Evolutionary conservation across 2,888 invertebrate genomes (phyloP).

Genomic region (Andrena bicolor): DNA sequence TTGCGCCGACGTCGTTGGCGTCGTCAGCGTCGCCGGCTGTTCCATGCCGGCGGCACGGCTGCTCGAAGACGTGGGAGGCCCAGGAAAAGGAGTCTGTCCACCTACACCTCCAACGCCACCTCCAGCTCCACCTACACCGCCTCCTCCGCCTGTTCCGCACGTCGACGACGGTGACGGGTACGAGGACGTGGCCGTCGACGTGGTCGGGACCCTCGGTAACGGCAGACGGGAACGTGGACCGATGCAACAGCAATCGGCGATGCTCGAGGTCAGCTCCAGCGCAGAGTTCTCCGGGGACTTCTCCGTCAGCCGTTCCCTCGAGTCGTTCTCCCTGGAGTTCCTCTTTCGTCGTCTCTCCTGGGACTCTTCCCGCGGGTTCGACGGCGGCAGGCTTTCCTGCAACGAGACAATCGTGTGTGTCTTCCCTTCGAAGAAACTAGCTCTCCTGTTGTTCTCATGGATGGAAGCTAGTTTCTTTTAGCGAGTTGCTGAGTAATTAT

Average conservation of each 20-base stretch:
- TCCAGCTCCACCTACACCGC: slow-evolving; percentile 56
- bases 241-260: slow-evolving; percentile 81
- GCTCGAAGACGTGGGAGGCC: slow-evolving; percentile 60
- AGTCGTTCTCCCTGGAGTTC: slow-evolving; percentile 76
- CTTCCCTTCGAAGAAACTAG: neutral
- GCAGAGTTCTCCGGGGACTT: slow-evolving; percentile 65
- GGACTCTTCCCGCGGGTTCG: slow-evolving; percentile 74
- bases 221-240: slow-evolving; percentile 81
- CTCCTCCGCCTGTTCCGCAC: slow-evolving; percentile 53
- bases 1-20: slow-evolving; percentile 69
- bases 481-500: no score
- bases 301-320: slow-evolving; percentile 77
- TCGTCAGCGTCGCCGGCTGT: slow-evolving; percentile 66
- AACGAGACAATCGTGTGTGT: slow-evolving; percentile 13
- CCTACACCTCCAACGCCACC: slow-evolving; percentile 60
- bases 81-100: slow-evolving; percentile 57
- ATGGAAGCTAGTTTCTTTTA: no score
- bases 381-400: slow-evolving; percentile 79
- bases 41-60: slow-evolving; percentile 63
- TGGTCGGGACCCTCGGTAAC: slow-evolving; percentile 72
- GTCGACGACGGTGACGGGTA: slow-evolving; percentile 48
- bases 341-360: slow-evolving; percentile 71
- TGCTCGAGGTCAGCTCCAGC: slow-evolving; percentile 70
- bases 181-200: slow-evolving; percentile 48
- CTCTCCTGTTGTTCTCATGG: neutral